Percentiles rank a stretch among this genome's conserved stretches.
phyloP scores from a whole-genome alignment of 2,113 vertebrate species.

The Echinops telfairi region DNA sequence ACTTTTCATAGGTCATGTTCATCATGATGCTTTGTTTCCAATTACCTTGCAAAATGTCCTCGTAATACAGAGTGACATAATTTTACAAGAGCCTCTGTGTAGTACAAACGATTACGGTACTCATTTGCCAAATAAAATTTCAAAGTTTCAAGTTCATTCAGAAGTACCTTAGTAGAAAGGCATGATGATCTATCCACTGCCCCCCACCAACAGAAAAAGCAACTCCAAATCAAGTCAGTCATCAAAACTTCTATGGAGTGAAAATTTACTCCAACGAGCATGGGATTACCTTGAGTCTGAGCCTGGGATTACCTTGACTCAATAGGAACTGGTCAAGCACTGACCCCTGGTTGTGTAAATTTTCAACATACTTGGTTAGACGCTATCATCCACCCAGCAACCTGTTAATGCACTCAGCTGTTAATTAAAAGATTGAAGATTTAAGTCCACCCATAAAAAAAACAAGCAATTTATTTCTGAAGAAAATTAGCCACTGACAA shows the following conservation, averaged over 20 bases:
- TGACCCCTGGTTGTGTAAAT: neutral
- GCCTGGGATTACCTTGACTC: too few species aligned
- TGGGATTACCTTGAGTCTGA: neutral
- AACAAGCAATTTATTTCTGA: too few species aligned
- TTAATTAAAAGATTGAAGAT: too few species aligned
- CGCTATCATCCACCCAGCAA: neutral
- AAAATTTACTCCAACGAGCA: neutral
- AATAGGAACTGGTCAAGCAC: neutral
- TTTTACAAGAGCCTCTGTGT: neutral
- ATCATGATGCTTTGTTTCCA: too few species aligned
- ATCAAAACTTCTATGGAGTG: neutral
- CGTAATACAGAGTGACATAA: too few species aligned
- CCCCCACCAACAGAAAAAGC: too few species aligned
- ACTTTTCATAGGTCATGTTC: too few species aligned
- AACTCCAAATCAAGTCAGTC: neutral
- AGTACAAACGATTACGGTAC: neutral
- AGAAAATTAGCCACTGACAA: too few species aligned
- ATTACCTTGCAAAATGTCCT: too few species aligned
- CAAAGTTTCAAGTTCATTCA: neutral
- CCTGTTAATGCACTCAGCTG: neutral
- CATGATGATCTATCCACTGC: neutral
- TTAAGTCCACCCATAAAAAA: too few species aligned
- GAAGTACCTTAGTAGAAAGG: neutral
- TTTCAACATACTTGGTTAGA: neutral
- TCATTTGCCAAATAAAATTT: neutral